A percentile compares a stretch with the other conserved stretches of the same genome.
phyloP scores from a whole-genome alignment of 1,140 invertebrate species.

The Drosophila aff. region DNA sequence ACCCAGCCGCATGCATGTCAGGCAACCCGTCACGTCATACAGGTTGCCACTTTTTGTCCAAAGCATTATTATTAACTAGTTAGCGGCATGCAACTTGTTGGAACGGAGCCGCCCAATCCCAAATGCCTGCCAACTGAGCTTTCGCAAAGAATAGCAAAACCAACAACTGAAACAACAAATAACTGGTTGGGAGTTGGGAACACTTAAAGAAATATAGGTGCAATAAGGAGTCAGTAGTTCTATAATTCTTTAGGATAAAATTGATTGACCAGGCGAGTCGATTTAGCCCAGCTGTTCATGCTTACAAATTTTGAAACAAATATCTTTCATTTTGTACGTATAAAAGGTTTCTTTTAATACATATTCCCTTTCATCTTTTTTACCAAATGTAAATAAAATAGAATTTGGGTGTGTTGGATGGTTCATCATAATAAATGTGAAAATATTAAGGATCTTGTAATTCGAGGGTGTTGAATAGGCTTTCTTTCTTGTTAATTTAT shows the following conservation, averaged over 20 bases:
- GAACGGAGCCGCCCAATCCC: slow-evolving; percentile 38
- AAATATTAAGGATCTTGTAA: not conserved
- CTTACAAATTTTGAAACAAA: not conserved
- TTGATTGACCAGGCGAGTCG: not conserved
- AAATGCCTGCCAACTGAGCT: slow-evolving; percentile 63
- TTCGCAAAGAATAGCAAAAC: slow-evolving; percentile 41
- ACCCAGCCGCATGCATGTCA: slow-evolving; percentile 52
- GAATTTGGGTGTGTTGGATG: not conserved
- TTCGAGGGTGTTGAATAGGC: not conserved
- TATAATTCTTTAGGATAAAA: no score
- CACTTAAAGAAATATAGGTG: not conserved
- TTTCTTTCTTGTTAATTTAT: not conserved
- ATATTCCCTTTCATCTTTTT: not conserved
- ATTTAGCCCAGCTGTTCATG: not conserved
- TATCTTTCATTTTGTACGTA: not conserved
- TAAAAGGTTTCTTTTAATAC: not conserved
- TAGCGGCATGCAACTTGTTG: slow-evolving; percentile 72
- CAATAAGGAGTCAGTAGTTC: not conserved
- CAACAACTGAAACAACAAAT: slow-evolving; percentile 24
- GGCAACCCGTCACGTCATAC: slow-evolving; percentile 62
- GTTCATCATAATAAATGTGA: not conserved
- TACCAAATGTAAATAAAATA: not conserved
- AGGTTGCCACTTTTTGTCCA: slow-evolving; percentile 66
- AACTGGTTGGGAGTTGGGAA: slow-evolving; percentile 22
- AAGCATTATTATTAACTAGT: slow-evolving; percentile 77